phyloP scores from a whole-genome alignment of 2,888 invertebrate genomes.

The Neoaliturus tenellus region DNA sequence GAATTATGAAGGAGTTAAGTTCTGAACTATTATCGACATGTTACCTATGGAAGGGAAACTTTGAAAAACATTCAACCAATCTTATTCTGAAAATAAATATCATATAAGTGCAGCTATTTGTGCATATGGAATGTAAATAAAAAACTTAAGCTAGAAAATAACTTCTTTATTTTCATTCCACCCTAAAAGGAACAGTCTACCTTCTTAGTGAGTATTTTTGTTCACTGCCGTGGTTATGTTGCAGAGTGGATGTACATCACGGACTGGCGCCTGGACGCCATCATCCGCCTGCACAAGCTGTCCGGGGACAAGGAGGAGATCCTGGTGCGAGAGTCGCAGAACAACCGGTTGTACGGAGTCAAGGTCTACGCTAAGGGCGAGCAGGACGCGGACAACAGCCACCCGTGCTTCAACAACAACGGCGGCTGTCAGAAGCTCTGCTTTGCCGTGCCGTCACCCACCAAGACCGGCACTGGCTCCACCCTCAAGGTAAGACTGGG shows the following conservation, averaged over 20 bases:
- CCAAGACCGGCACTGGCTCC: conserved; percentile 66
- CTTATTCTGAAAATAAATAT: too few species aligned
- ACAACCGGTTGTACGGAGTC: conserved; percentile 93
- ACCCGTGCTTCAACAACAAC: conserved; percentile 90
- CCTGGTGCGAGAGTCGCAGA: conserved; percentile 91
- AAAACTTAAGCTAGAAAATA: too few species aligned
- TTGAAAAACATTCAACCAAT: too few species aligned
- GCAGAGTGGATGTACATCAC: conserved; percentile 96
- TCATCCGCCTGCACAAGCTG: conserved; percentile 91
- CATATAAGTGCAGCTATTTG: too few species aligned
- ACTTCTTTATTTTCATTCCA: too few species aligned
- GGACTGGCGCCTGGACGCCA: conserved; percentile 97
- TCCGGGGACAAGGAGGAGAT: conserved; percentile 93
- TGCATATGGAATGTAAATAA: too few species aligned
- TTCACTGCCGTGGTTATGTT: background rate
- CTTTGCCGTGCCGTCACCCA: conserved; percentile 88
- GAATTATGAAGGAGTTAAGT: too few species aligned
- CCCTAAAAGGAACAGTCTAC: too few species aligned
- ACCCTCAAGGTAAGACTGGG: conserved; percentile 69
- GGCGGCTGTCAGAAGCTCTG: conserved; percentile 97
- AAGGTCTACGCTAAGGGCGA: conserved; percentile 89
- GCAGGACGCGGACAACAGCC: conserved; percentile 81
- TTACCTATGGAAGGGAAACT: too few species aligned
- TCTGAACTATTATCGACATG: too few species aligned
- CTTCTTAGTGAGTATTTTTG: too few species aligned